These are phyloP conservation scores for Drosophila putrida DNA, from an alignment of 2,888 invertebrate genomes.

Conservation along the genomic window DNA sequence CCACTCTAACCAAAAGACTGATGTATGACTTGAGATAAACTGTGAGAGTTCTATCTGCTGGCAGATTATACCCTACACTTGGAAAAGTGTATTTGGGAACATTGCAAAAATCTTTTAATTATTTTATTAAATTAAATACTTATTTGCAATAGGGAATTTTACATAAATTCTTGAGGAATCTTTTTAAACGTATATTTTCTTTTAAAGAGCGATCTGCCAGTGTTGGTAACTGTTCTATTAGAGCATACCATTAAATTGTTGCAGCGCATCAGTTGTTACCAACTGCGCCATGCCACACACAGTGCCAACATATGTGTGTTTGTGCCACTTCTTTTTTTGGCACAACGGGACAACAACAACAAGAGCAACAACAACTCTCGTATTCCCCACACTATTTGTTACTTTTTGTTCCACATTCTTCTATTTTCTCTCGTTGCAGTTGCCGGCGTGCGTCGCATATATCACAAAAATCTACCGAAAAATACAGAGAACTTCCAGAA, in stretches of 20 bases:
- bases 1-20: slow-evolving; percentile 49
- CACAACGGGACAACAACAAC: slow-evolving; percentile 3
- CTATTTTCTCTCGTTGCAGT: slow-evolving; percentile 32
- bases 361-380: slow-evolving; percentile 1
- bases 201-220: background rate
- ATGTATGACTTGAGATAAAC: slow-evolving; percentile 72
- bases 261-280: slow-evolving; percentile 31
- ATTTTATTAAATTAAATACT: background rate
- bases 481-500: slow-evolving; percentile 29
- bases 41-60: slow-evolving; percentile 31
- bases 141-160: background rate
- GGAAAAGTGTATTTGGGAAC: background rate
- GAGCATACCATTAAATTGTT: slow-evolving; percentile 6
- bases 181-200: too few relatives aligned
- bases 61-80: slow-evolving; percentile 41
- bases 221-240: background rate
- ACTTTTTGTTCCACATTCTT: slow-evolving; percentile 49
- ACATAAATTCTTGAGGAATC: too few relatives aligned
- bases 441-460: slow-evolving; percentile 74
- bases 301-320: slow-evolving; percentile 49
- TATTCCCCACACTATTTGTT: slow-evolving; percentile 58
- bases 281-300: slow-evolving; percentile 17
- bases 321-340: slow-evolving; percentile 21
- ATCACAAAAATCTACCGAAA: slow-evolving; percentile 57
- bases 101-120: background rate